Evolutionary conservation across 2,888 invertebrate genomes (phyloP), one percentile per base, ranked within the genome.

Genomic region (Ochlodes sylvanus): DNA sequence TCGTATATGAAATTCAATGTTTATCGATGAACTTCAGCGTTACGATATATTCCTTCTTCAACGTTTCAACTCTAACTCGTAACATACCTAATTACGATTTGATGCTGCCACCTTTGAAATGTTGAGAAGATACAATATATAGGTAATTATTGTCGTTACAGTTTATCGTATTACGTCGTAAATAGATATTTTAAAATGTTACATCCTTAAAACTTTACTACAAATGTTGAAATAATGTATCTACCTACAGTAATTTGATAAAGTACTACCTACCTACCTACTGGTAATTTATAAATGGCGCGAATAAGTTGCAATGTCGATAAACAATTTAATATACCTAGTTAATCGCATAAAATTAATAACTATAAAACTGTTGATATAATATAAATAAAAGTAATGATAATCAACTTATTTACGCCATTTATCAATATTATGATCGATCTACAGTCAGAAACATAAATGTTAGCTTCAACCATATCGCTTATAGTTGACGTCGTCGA

Each of bases 101-200:
- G 7, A 42, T 55, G 21, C 54, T 54, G 42, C 27, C 21, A 56
- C 34, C 56, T 19, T 52, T 52, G 21, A 21, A 41, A 54, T n/a
- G 27, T 42, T 41, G 17, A 15, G 7, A 52, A 58, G 58, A 66
- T n/a, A 52, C 14, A 52, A 47, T 52, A 21, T 15, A 47, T 63
- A 54, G n/a, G n/a, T n/a, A 27, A 50, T 58, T 65, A 52, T 58
- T 60, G 15, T 42, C 58, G 65, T 66, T 66, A 54, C 65, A 66
- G 52, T 58, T 47, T 65, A 50, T 65, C 64, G 44, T 55, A 34
- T 44, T 64, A 34, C 57, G 58, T 58, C 58, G 21, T 65, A 47
- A 47, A 60, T 47, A 41, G 42, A 44, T 44, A 55, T 60, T 27
- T 60, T 44, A 58, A 42, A 32, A 60, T 60, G 60, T 60, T 60